These are phyloP conservation scores for Pangasius djambal DNA, from an alignment of 2,797 vertebrate species.

Conservation along the genomic window DNA sequence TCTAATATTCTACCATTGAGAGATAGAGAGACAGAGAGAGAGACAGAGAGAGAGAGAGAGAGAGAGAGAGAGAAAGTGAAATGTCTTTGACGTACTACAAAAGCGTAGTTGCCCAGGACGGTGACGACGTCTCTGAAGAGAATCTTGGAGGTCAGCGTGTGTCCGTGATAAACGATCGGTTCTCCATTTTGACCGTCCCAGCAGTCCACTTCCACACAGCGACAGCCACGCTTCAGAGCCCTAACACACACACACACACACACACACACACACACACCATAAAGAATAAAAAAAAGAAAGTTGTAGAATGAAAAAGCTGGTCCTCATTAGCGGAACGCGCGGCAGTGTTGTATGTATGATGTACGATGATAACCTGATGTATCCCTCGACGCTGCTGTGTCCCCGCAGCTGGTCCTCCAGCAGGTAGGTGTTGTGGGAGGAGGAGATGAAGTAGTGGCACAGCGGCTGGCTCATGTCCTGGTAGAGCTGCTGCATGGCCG, in stretches of 20 bases:
- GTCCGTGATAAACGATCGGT: slow-evolving; percentile 91
- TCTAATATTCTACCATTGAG: background rate
- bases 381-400: slow-evolving; percentile 83
- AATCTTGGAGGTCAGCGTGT: slow-evolving; percentile 93
- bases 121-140: slow-evolving; percentile 89
- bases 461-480: slow-evolving; percentile 88
- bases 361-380: slow-evolving; percentile 71
- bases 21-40: background rate
- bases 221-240: slow-evolving; percentile 85
- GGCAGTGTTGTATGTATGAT: no score
- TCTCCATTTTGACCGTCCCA: slow-evolving; percentile 93
- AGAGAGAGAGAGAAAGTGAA: background rate
- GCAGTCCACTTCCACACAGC: slow-evolving; percentile 91
- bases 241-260: slow-evolving; percentile 61
- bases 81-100: slow-evolving; percentile 73
- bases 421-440: slow-evolving; percentile 84
- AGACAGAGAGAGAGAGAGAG: background rate
- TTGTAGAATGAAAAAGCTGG: no score
- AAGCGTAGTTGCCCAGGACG: slow-evolving; percentile 87
- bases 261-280: slow-evolving; percentile 30
- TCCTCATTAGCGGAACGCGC: background rate
- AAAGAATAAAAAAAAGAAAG: background rate
- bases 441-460: slow-evolving; percentile 88
- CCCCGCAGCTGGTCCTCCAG: slow-evolving; percentile 87
- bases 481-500: slow-evolving; percentile 74